A percentile compares a stretch with the other conserved stretches of the same genome.
Conservation (phyloP, 2,113 vertebrate genomes). For the Uropsilus gracilis region DNA sequence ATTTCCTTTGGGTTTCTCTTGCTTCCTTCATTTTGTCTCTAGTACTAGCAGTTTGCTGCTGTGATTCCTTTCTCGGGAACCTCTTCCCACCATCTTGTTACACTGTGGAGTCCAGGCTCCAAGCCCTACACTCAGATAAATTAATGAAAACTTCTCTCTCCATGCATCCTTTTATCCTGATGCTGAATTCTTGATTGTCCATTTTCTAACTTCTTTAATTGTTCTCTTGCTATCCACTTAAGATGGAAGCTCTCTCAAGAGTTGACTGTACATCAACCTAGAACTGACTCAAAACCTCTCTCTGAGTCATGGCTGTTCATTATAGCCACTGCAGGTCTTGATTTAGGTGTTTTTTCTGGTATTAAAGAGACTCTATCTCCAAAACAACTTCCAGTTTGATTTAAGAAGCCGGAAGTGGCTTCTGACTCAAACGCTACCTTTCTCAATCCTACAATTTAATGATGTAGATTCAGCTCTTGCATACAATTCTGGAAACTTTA, state of each 20-base stretch:
- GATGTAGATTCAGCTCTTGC: neutral
- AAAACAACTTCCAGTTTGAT: neutral
- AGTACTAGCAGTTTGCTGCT: fast-evolving
- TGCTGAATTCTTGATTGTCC: neutral
- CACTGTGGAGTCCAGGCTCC: neutral
- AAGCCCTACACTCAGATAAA: neutral
- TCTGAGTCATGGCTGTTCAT: neutral
- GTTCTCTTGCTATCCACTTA: neutral
- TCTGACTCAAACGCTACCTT: neutral
- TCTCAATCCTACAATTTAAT: neutral
- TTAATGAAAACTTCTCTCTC: neutral
- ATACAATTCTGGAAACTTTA: neutral
- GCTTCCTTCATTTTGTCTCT: neutral
- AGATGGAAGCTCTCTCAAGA: neutral
- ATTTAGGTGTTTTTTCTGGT: neutral
- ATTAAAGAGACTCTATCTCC: neutral
- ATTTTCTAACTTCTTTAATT: neutral
- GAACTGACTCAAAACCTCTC: neutral
- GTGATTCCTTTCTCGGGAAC: neutral
- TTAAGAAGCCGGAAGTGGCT: neutral
- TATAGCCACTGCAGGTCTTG: neutral
- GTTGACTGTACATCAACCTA: neutral
- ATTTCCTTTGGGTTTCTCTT: neutral
- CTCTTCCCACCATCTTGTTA: neutral
- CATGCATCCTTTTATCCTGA: neutral